Base-by-base conservation (phyloP, 1,140 invertebrate species). In the Elymnias hypermnestra region DNA sequence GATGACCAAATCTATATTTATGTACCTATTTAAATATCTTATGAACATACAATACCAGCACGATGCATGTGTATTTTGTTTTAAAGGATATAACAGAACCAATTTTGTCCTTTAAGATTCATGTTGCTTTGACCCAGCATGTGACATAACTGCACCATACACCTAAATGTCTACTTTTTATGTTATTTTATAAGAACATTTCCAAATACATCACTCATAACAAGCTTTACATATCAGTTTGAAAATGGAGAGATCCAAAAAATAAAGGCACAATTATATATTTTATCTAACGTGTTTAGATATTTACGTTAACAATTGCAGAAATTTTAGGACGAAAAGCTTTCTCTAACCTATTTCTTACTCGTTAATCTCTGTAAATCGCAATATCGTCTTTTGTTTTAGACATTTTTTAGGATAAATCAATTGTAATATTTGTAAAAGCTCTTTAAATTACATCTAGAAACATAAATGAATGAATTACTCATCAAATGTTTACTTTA, bases 21-120 rank as follows among this genome's bases (percentile, higher is more conserved):
- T 15, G 48, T 51, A 38, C 19, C 33, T 42, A 25, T 28, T 13
- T 13, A 9, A 13, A 35, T 18, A 6, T 17, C 14, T 2, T 19
- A 17, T 3, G 13, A 33, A n/a, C 14, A 52, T 39, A 40, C 35
- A 36, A 41, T 44, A 51, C 21, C 17, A 15, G 70, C 71, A 79
- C 65, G 68, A 63, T 71, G 67, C 72, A 75, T 72, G 66, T 41
- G 53, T 57, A 31, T 46, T 41, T 49, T 45, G 9, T 43, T 29
- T 49, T 28, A 31, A 40, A 31, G 22, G 33, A 37, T 37, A 23
- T 12, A 33, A 14, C 21, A 40, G 29, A 36, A 35, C 44, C 18
- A 5, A 15, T 33, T 8, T 9, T 38, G 40, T 55, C 47, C 28
- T 33, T 33, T 40, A 26, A 28, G 40, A 36, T 35, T 25, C 23